Base-by-base conservation (phyloP, 2,113 vertebrate genomes). In the Rhinopomastus cyanomelas region DNA sequence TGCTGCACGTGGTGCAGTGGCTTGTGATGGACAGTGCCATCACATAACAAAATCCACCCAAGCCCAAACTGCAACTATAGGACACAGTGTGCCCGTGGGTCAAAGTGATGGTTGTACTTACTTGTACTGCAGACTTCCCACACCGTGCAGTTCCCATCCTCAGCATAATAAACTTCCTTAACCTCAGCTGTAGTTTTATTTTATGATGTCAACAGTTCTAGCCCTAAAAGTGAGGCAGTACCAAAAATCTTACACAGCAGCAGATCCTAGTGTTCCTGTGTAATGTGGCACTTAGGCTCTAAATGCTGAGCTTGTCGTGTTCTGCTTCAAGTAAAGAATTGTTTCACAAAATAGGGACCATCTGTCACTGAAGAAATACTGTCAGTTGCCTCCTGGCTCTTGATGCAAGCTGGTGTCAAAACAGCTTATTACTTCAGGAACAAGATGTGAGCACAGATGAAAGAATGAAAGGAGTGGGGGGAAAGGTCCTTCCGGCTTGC, bases 141-240 rank as follows among this genome's bases (percentile, higher is more conserved):
- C 51, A 29, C 59, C 12, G 34, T 16, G 46, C 27, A 60, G 4
- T 79, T 90, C 69, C 84, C 59, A 81, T 86, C 55, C 78, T 65
- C 51, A 48, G 74, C 49, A 48, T 76, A 76, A 84, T 42, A 87
- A 93, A 75, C 39, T 61, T 93, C 44, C 64, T 37, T 46, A 92
- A 81, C 51, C 30, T 93, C 71, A 78, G 36, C 57, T 73, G 51
- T 39, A 52, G 51, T 72, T 87, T 81, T 92, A 81, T 92, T 91
- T 87, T 73, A 77, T 91, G 57, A 61, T 79, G 91, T 94, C 91
- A 95, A 61, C 71, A 65, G 49, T 88, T 90, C 29, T 46, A 85
- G 65, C 59, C 59, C 19, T 85, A 37, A 67, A 66, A 87, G 22
- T 42, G 37, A 85, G 73, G 34, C 68, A 44, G n/a, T 79, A 78